Percentiles rank a stretch among this genome's conserved stretches.
Conservation (phyloP, 2,888 invertebrate genomes). For the Iphiclides podalirius region DNA sequence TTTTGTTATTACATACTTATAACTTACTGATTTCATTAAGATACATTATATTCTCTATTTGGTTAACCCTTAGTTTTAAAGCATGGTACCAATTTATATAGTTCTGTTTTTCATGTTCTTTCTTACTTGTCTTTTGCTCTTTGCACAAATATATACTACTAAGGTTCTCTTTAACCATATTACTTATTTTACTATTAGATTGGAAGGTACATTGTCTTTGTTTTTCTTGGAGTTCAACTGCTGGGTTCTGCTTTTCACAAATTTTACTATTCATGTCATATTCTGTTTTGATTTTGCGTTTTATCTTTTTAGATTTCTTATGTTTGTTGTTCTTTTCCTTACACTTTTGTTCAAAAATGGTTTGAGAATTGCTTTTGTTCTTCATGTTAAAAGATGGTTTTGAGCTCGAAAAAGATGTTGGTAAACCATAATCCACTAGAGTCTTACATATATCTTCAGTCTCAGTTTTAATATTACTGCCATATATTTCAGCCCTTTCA, state of each 20-base stretch:
- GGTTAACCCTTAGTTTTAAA: constrained; percentile 47
- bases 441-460: constrained; percentile 25
- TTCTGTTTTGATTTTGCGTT: not conserved
- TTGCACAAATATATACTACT: not conserved
- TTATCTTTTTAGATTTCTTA: not conserved
- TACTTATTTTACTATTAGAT: not conserved
- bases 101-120: constrained; percentile 15
- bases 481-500: not conserved
- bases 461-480: not conserved
- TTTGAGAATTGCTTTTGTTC: constrained; percentile 4
- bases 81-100: constrained; percentile 55
- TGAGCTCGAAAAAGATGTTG: constrained; percentile 40
- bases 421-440: constrained; percentile 40
- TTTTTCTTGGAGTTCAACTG: not conserved
- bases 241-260: too few species aligned
- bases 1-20: too few species aligned
- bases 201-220: not conserved
- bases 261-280: too few species aligned
- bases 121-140: not conserved
- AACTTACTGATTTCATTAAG: constrained; percentile 50
- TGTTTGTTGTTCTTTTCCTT: not conserved
- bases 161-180: constrained; percentile 1
- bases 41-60: constrained; percentile 53
- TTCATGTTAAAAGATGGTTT: constrained; percentile 28
- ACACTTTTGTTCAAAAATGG: not conserved